Evolutionary conservation across 2,888 invertebrate genomes (phyloP).

Genomic region (Drosophila quinaria): DNA sequence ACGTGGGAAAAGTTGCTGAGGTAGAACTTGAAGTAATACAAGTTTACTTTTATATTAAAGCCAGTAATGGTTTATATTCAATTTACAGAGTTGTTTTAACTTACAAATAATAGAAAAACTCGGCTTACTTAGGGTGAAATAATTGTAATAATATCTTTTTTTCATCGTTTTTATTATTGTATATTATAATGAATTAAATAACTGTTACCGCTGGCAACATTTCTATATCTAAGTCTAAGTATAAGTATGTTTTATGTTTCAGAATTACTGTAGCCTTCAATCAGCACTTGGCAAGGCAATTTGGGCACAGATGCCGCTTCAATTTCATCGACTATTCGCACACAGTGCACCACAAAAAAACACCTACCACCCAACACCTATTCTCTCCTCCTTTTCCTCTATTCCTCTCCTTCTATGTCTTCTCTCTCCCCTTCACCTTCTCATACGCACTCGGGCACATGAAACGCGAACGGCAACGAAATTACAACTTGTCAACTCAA

Average conservation of each 20-base stretch:
- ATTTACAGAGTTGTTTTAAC: neutral
- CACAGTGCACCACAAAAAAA: constrained; percentile 2
- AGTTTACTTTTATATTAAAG: constrained; percentile 4
- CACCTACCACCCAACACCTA: neutral
- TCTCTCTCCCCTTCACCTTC: neutral
- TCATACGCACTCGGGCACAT: constrained; percentile 54
- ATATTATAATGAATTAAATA: neutral
- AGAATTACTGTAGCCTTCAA: neutral
- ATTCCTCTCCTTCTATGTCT: neutral
- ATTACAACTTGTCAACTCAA: constrained; percentile 84
- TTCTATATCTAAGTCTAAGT: neutral
- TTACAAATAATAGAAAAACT: neutral
- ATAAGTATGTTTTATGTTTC: constrained; percentile 1
- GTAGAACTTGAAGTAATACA: neutral
- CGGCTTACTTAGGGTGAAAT: neutral
- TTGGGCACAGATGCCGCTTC: constrained; percentile 40
- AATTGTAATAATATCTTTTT: neutral
- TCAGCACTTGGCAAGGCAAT: constrained; percentile 20
- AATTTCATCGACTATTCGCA: constrained; percentile 35
- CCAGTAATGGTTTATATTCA: neutral
- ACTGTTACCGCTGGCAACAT: neutral
- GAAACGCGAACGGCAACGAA: constrained; percentile 73
- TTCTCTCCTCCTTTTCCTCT: neutral
- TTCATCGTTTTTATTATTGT: neutral
- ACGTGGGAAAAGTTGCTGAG: constrained; percentile 37